Percentiles rank a stretch among this genome's conserved stretches.
These are phyloP conservation scores for Bilobella aurantiaca DNA, from an alignment of 1,140 invertebrate species.

Conservation along the genomic window DNA sequence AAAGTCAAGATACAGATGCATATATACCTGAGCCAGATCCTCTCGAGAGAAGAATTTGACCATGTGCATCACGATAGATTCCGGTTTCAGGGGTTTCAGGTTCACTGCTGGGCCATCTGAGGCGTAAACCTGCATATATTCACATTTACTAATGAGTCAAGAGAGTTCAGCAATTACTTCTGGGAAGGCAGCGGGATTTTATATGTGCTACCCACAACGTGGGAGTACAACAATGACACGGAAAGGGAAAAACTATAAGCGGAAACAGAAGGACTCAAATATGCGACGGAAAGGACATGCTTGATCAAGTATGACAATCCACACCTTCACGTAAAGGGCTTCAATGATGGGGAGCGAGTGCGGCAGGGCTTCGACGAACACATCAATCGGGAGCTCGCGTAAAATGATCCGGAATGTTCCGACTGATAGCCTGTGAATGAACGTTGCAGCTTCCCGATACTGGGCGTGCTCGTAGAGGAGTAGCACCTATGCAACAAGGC, in stretches of 20 bases:
- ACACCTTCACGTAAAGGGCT: conserved; percentile 64
- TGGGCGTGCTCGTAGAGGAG: conserved; percentile 65
- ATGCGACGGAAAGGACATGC: no score
- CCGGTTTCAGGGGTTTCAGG: conserved; percentile 51
- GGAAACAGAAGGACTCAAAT: no score
- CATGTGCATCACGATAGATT: conserved; percentile 66
- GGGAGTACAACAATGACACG: no score
- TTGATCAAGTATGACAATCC: no score
- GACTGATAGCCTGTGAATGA: conserved; percentile 60
- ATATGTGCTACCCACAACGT: neutral
- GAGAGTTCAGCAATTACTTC: no score
- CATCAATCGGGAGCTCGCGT: conserved; percentile 67
- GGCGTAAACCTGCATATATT: conserved; percentile 29
- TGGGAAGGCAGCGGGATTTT: no score
- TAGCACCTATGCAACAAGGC: no score
- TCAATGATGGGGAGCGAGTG: conserved; percentile 74
- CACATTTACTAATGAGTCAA: no score
- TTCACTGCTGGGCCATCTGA: conserved; percentile 30
- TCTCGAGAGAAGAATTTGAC: conserved; percentile 65
- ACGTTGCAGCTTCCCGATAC: conserved; percentile 66
- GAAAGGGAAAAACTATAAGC: no score
- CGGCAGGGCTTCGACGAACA: conserved; percentile 75
- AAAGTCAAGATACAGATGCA: no score
- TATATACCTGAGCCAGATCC: no score
- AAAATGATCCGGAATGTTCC: conserved; percentile 46